phyloP scores from a whole-genome alignment of 2,888 invertebrate genomes.

The Apotomis capreana region DNA sequence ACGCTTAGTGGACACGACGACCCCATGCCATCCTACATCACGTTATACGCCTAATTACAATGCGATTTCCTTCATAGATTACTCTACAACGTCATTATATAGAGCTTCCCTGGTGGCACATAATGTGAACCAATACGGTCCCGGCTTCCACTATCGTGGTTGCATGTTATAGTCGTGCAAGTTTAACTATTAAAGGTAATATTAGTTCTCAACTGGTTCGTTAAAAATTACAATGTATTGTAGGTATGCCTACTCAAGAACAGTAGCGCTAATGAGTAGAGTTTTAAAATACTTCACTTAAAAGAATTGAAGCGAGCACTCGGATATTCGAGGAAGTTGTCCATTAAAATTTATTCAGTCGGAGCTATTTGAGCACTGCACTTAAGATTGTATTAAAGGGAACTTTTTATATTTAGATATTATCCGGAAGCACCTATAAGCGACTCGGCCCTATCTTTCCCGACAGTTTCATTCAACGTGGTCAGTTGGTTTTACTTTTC shows the following conservation, averaged over 20 bases:
- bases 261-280: conserved; percentile 25
- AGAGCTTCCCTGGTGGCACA: conserved; percentile 6
- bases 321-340: conserved; percentile 50
- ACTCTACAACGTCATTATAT: background rate
- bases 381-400: conserved; percentile 49
- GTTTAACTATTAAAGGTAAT: conserved; percentile 3
- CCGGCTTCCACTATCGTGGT: background rate
- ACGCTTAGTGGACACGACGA: conserved; percentile 17
- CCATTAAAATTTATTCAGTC: conserved; percentile 57
- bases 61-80: background rate
- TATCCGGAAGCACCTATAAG: conserved; percentile 34
- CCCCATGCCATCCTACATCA: conserved; percentile 8
- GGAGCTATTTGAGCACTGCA: conserved; percentile 48
- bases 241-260: conserved; percentile 4
- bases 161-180: background rate
- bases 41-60: conserved; percentile 4
- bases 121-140: background rate
- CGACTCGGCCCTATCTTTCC: conserved; percentile 31
- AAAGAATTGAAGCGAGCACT: conserved; percentile 47
- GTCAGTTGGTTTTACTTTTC: background rate
- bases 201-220: background rate
- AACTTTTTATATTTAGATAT: conserved; percentile 45
- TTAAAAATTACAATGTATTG: conserved; percentile 4
- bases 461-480: conserved; percentile 29
- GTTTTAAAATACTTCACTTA: conserved; percentile 40